Evolutionary conservation across 1,140 invertebrate species (phyloP).

Genomic region (Eriosoma lanigerum): DNA sequence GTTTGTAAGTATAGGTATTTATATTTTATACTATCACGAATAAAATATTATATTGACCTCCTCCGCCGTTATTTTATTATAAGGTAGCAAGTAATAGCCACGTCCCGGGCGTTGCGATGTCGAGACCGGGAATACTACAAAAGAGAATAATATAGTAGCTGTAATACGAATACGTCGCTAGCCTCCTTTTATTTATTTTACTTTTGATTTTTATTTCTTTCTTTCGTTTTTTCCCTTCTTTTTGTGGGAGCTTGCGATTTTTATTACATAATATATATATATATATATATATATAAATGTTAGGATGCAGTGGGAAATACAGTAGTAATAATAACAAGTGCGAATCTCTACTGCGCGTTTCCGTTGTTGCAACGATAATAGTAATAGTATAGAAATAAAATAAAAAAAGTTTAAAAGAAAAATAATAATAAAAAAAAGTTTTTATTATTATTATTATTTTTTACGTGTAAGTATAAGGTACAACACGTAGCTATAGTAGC

Average conservation of each 20-base stretch:
- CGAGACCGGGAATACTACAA: conserved; percentile 43
- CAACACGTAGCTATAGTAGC: conserved; percentile 31
- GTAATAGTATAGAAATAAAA: conserved; percentile 46
- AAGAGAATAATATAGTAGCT: conserved; percentile 47
- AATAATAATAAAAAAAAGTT: conserved; percentile 48
- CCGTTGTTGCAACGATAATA: conserved; percentile 34
- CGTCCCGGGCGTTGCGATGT: conserved; percentile 36
- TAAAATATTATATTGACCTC: conserved; percentile 41
- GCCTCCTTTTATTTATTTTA: conserved; percentile 47
- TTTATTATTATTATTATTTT: conserved; percentile 45
- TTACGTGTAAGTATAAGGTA: conserved; percentile 35
- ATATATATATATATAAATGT: conserved; percentile 14
- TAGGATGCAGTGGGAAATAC: conserved; percentile 23
- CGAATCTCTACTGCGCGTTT: conserved; percentile 44
- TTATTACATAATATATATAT: neutral
- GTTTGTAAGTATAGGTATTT: conserved; percentile 24
- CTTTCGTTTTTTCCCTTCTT: conserved; percentile 10
- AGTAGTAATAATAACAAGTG: conserved; percentile 44
- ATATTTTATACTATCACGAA: conserved; percentile 27
- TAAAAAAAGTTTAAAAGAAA: conserved; percentile 46
- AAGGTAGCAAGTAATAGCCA: conserved; percentile 41
- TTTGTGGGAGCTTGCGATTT: conserved; percentile 31
- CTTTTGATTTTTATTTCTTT: conserved; percentile 48
- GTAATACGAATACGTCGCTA: conserved; percentile 46
- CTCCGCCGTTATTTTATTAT: conserved; percentile 34